Evolutionary conservation across 1,140 invertebrate species (phyloP).

Genomic region (Diprion similis): DNA sequence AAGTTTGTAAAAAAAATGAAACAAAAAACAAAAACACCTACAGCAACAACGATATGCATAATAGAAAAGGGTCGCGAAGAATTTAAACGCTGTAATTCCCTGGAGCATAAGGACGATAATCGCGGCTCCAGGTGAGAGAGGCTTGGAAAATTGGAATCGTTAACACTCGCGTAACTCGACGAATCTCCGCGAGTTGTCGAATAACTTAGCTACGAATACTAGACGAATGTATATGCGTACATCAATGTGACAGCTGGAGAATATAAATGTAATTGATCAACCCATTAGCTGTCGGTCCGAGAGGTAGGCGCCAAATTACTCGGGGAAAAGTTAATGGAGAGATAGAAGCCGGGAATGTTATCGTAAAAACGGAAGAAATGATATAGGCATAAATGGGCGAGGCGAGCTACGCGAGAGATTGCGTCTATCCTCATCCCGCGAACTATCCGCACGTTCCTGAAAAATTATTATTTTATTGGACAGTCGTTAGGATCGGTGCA

Average conservation of each 20-base stretch:
- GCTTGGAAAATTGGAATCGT: too few relatives aligned
- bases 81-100: too few relatives aligned
- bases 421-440: not conserved
- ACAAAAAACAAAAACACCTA: too few relatives aligned
- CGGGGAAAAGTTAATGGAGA: not conserved
- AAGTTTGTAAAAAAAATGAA: too few relatives aligned
- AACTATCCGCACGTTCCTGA: not conserved
- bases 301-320: not conserved
- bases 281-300: not conserved
- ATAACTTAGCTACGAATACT: too few relatives aligned
- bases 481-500: not conserved
- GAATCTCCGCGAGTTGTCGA: too few relatives aligned
- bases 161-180: too few relatives aligned
- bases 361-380: not conserved
- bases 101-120: too few relatives aligned
- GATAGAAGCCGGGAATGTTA: not conserved
- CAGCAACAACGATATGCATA: too few relatives aligned
- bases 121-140: too few relatives aligned
- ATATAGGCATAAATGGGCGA: not conserved
- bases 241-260: not conserved
- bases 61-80: too few relatives aligned
- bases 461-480: not conserved
- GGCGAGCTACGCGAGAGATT: not conserved
- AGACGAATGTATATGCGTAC: too few relatives aligned
- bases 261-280: not conserved